phyloP scores from a whole-genome alignment of 1,140 invertebrate species.

The Tetramorium parvispinum region DNA sequence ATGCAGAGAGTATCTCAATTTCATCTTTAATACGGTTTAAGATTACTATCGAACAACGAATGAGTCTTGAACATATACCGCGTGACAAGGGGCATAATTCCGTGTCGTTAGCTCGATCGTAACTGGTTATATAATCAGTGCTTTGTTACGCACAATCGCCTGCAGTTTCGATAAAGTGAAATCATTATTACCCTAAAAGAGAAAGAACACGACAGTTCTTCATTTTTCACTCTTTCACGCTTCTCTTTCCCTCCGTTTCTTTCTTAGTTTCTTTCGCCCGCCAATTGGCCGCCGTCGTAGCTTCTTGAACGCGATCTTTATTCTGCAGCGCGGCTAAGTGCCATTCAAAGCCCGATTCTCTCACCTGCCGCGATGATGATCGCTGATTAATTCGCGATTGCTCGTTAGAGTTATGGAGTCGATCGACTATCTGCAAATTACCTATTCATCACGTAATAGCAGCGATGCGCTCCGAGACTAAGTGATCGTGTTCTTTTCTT shows the following conservation, averaged over 20 bases:
- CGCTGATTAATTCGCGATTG: conserved; percentile 83
- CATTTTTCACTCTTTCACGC: background rate
- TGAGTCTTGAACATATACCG: background rate
- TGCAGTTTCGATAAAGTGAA: conserved; percentile 36
- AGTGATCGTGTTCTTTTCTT: conserved; percentile 52
- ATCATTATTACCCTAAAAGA: background rate
- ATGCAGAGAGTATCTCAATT: background rate
- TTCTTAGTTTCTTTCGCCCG: background rate
- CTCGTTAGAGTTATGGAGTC: conserved; percentile 72
- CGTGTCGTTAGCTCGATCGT: conserved; percentile 9
- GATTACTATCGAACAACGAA: conserved; percentile 13
- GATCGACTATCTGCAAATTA: conserved; percentile 81
- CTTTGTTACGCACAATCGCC: conserved; percentile 5
- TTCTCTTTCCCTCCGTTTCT: background rate
- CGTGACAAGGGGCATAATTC: background rate
- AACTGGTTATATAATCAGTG: conserved; percentile 42
- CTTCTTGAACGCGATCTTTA: conserved; percentile 12
- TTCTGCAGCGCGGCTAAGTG: conserved; percentile 27
- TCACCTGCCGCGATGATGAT: conserved; percentile 75
- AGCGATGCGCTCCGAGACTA: conserved; percentile 73
- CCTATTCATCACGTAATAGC: conserved; percentile 83
- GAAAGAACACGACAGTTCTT: conserved; percentile 7
- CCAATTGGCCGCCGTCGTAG: background rate
- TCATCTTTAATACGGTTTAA: background rate
- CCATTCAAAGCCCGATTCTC: conserved; percentile 48